Percentiles rank a stretch among this genome's conserved stretches.
Conservation (phyloP, 2,113 vertebrate species). For the Bubo bubo region DNA sequence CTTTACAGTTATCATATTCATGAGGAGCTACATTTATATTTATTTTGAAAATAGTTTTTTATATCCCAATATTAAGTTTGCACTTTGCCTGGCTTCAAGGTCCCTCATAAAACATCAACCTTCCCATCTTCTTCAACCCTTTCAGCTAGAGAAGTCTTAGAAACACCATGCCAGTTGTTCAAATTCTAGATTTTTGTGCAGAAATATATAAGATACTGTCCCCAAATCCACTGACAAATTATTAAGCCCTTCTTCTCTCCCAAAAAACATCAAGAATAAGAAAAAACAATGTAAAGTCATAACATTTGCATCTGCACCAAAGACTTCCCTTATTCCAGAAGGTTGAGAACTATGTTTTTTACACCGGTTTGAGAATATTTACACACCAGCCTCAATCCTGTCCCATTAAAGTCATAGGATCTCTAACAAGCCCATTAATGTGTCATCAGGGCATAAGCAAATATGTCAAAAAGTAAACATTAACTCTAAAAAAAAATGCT, state of each 20-base stretch:
- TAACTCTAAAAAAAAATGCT: not conserved
- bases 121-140: not conserved
- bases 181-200: not conserved
- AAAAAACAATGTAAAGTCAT: not conserved
- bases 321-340: not conserved
- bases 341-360: not conserved
- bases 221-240: not conserved
- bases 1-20: not conserved
- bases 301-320: not conserved
- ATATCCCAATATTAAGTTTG: not conserved
- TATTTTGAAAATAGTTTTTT: not conserved
- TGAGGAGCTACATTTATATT: not conserved
- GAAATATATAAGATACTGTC: not conserved
- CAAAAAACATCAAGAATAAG: not conserved
- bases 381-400: not conserved
- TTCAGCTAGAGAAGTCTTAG: not conserved
- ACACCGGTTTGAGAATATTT: not conserved
- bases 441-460: not conserved
- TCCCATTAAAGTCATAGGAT: not conserved
- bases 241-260: fast-evolving
- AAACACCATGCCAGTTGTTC: not conserved
- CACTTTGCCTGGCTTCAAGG: not conserved
- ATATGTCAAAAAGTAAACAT: not conserved
- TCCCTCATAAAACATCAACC: not conserved
- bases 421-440: not conserved